A percentile compares a stretch with the other conserved stretches of the same genome.
Conservation (phyloP, 2,797 vertebrate genomes). For the Ispidina picta region DNA sequence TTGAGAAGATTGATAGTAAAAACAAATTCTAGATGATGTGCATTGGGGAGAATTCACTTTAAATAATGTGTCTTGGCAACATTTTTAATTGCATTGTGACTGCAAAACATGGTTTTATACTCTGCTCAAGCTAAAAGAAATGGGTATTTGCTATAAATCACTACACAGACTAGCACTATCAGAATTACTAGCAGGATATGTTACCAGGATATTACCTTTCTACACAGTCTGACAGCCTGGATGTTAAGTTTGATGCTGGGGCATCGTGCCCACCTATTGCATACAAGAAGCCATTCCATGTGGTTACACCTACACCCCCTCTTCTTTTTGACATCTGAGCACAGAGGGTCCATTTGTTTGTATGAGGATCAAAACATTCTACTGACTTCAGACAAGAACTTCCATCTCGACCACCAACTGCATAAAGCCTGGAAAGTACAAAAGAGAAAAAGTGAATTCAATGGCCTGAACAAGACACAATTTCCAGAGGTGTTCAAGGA, state of each 20-base stretch:
- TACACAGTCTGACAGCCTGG: conserved; percentile 94
- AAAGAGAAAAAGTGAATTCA: background rate
- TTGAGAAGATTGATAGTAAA: background rate
- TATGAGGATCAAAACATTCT: conserved; percentile 98
- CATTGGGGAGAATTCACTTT: background rate
- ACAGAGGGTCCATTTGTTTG: conserved; percentile 93
- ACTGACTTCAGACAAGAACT: conserved; percentile 97
- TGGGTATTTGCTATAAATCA: background rate
- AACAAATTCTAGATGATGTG: background rate
- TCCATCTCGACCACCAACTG: conserved; percentile 95
- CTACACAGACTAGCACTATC: background rate
- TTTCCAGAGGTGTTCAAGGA: background rate
- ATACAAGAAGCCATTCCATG: conserved; percentile 95
- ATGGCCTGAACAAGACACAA: background rate
- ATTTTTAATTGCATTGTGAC: background rate
- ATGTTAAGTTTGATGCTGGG: conserved; percentile 91
- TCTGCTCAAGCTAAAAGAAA: background rate
- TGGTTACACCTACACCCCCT: conserved; percentile 95
- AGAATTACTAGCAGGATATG: background rate
- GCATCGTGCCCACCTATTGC: conserved; percentile 97
- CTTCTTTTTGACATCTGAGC: conserved; percentile 96
- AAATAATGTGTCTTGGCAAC: background rate
- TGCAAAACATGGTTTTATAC: background rate
- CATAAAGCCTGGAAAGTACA: conserved; percentile 86
- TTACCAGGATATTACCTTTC: conserved; percentile 85